These are phyloP conservation scores for Kryphioiulus occultus DNA, from an alignment of 2,888 invertebrate genomes.

Conservation along the genomic window DNA sequence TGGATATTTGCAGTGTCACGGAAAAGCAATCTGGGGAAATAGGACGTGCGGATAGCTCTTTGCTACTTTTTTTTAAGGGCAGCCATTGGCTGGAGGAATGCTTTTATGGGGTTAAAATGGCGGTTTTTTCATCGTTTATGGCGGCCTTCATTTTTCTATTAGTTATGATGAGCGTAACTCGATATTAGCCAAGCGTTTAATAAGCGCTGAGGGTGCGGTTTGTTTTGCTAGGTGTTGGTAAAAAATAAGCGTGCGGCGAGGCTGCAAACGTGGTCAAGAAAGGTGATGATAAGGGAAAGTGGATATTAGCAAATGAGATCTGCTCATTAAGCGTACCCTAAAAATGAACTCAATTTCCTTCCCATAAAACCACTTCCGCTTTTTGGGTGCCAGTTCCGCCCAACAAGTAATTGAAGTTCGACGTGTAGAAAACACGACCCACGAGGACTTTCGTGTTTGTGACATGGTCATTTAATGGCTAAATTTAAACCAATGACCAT, in stretches of 20 bases:
- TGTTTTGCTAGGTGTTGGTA: neutral
- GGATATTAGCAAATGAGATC: slow-evolving; percentile 18
- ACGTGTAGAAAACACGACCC: neutral
- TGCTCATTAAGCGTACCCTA: neutral
- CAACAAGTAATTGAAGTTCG: neutral
- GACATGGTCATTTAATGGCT: neutral
- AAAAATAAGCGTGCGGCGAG: neutral
- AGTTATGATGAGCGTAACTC: neutral
- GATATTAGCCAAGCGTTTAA: neutral
- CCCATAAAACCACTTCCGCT: slow-evolving; percentile 12
- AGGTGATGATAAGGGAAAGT: neutral
- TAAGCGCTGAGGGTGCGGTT: neutral
- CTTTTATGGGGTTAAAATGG: neutral
- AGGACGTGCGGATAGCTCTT: neutral
- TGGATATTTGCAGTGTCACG: neutral
- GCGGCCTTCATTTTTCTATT: neutral
- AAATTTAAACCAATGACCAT: neutral
- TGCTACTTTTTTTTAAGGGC: neutral
- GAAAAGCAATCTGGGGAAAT: neutral
- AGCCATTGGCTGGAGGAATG: neutral
- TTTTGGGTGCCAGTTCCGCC: neutral
- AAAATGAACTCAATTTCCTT: neutral
- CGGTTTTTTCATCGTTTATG: neutral
- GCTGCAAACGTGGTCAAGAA: neutral
- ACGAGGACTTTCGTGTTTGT: neutral